Evolutionary conservation across 2,888 invertebrate genomes (phyloP).

Genomic region (Smittia aterrima): DNA sequence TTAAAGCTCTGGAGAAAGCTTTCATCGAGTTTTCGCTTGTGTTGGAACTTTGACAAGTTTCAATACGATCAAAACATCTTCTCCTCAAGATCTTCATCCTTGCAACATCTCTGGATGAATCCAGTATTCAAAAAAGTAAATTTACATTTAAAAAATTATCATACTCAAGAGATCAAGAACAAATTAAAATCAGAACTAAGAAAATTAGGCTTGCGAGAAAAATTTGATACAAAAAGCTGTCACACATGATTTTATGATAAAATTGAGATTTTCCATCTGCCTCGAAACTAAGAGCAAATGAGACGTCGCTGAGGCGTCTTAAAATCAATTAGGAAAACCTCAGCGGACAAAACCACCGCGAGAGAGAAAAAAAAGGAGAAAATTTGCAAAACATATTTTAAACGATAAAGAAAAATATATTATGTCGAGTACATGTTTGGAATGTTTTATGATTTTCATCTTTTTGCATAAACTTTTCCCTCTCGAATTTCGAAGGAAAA

Average conservation of each 20-base stretch:
- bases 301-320: not conserved
- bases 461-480: not conserved
- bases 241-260: not conserved
- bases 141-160: conserved; percentile 1
- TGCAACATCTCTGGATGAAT: not conserved
- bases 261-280: conserved; percentile 1
- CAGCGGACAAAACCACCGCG: too few relatives aligned
- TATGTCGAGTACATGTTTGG: conserved; percentile 36
- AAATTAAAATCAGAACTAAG: not conserved
- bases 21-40: not conserved
- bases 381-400: conserved; percentile 1
- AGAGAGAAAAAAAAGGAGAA: not conserved
- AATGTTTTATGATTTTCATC: conserved; percentile 36
- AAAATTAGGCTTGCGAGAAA: not conserved
- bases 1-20: not conserved
- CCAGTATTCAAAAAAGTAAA: not conserved
- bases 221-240: not conserved
- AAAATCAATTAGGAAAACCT: conserved; percentile 33
- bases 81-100: not conserved
- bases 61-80: not conserved
- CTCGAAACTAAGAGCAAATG: not conserved
- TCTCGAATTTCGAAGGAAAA: not conserved
- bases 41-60: not conserved
- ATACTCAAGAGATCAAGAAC: not conserved
- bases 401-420: conserved; percentile 15